Conservation (phyloP, 2,113 vertebrate species). For the Hemichromis elongatus region DNA sequence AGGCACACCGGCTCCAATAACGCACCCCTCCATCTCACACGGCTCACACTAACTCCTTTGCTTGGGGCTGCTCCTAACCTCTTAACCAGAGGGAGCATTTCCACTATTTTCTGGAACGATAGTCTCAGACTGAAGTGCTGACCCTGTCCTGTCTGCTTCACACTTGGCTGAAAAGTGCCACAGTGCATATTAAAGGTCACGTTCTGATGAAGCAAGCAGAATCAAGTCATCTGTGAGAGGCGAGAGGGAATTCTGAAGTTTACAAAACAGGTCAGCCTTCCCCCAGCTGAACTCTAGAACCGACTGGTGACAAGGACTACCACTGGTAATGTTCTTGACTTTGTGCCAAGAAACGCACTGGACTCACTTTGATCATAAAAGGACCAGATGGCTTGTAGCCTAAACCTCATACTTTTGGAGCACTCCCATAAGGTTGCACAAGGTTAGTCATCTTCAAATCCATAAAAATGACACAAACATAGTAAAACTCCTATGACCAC, state of each 20-base stretch:
- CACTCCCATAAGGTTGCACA: neutral
- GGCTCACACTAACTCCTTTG: neutral
- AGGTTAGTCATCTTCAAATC: neutral
- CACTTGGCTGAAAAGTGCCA: neutral
- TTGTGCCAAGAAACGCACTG: neutral
- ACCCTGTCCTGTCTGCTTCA: neutral
- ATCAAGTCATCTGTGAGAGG: neutral
- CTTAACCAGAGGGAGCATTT: neutral
- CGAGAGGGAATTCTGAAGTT: neutral
- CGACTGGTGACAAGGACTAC: neutral
- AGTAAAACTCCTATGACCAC: neutral
- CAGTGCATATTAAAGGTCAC: neutral
- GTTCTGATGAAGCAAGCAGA: neutral
- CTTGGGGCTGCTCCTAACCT: neutral
- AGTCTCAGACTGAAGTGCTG: neutral
- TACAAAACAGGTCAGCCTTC: neutral
- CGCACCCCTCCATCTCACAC: neutral
- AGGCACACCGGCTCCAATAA: neutral
- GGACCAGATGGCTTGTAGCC: neutral
- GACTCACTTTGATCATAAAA: neutral
- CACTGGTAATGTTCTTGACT: neutral
- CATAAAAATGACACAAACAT: neutral
- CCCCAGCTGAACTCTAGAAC: neutral
- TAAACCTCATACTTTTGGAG: neutral
- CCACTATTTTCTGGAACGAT: neutral